phyloP scores from a whole-genome alignment of 2,113 vertebrate genomes.

The Austrofundulus limnaeus region DNA sequence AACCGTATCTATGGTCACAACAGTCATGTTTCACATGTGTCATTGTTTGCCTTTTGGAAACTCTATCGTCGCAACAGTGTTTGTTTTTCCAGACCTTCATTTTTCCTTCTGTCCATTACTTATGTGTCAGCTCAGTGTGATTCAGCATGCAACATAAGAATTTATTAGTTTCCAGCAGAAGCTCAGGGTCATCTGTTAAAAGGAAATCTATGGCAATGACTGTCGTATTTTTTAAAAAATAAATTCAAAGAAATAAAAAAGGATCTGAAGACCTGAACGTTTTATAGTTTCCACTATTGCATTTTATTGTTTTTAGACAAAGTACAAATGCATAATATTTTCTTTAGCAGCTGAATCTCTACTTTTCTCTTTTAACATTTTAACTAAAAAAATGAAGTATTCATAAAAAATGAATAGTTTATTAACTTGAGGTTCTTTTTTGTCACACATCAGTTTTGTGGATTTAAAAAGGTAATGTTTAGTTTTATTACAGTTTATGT shows the following conservation, averaged over 20 bases:
- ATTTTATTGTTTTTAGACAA: no score
- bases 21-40: constrained; percentile 36
- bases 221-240: no score
- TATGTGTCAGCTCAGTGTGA: constrained; percentile 24
- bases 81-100: constrained; percentile 72
- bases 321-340: no score
- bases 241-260: no score
- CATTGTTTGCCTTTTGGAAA: constrained; percentile 72
- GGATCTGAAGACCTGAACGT: no score
- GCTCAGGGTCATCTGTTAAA: constrained; percentile 18
- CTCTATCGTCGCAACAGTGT: constrained; percentile 57
- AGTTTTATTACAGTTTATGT: no score
- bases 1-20: constrained; percentile 61
- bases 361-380: not conserved
- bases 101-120: constrained; percentile 51
- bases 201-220: not conserved
- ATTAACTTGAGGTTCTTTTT: no score
- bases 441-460: no score
- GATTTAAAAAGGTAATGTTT: no score
- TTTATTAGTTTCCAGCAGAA: constrained; percentile 27
- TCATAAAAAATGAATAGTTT: no score
- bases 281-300: no score
- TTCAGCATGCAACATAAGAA: constrained; percentile 16
- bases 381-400: no score
- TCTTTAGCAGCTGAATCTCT: not conserved